These are phyloP conservation scores for Harpagus bidentatus DNA, from an alignment of 2,113 vertebrate species.

Conservation along the genomic window DNA sequence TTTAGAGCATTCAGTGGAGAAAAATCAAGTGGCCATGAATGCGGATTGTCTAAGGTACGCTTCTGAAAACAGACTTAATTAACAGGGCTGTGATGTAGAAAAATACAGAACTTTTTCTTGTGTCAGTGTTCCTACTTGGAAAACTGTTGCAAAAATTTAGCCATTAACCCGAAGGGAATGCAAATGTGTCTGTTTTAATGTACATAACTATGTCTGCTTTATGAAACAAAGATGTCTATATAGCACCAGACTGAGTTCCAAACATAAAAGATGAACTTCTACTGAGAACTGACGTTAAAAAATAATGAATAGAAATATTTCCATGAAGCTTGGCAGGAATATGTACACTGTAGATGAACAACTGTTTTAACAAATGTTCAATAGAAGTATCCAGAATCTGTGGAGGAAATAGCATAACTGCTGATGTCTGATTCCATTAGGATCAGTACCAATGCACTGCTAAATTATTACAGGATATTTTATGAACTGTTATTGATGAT, in stretches of 20 bases:
- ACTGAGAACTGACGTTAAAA: not conserved
- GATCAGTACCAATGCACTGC: slow-evolving; percentile 52
- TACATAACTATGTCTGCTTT: not conserved
- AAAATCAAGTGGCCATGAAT: not conserved
- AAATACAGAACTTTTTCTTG: not conserved
- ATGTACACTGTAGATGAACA: slow-evolving; percentile 42
- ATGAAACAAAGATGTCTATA: not conserved
- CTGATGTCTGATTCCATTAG: slow-evolving; percentile 66
- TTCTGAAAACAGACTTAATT: not conserved
- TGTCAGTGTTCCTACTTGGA: not conserved
- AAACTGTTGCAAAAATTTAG: not conserved
- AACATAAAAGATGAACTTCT: slow-evolving; percentile 10
- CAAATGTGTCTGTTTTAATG: not conserved
- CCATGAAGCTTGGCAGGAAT: slow-evolving; percentile 49
- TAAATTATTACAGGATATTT: slow-evolving; percentile 57
- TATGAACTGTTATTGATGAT: slow-evolving; percentile 56
- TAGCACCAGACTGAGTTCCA: not conserved
- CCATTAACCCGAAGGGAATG: not conserved
- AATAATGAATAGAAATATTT: slow-evolving; percentile 53
- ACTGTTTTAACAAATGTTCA: slow-evolving; percentile 69
- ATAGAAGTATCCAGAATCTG: slow-evolving; percentile 44
- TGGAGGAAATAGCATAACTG: slow-evolving; percentile 56
- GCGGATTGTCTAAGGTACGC: not conserved
- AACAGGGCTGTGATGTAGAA: not conserved
- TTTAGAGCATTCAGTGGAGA: not conserved